These are phyloP conservation scores for Gari tellinella DNA, from an alignment of 2,888 invertebrate species.

Conservation along the genomic window DNA sequence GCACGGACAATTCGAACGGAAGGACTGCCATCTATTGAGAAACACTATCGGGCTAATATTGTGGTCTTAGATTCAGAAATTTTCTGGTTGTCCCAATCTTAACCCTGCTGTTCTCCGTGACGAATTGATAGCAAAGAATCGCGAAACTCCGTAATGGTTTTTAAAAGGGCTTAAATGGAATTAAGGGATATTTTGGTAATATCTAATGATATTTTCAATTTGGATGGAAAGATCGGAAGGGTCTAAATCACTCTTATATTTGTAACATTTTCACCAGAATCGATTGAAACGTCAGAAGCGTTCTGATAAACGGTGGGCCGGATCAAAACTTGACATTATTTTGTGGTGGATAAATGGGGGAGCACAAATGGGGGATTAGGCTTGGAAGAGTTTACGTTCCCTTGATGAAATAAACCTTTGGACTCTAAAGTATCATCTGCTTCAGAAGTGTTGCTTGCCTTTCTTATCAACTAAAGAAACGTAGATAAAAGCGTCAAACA, in stretches of 20 bases:
- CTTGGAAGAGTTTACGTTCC: conserved; percentile 48
- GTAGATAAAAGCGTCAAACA: too few relatives aligned
- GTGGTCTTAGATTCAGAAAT: too few relatives aligned
- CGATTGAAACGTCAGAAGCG: conserved; percentile 50
- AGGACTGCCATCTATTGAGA: too few relatives aligned
- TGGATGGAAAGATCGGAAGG: conserved; percentile 45
- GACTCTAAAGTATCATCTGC: too few relatives aligned
- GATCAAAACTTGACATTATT: conserved; percentile 59
- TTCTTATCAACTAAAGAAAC: too few relatives aligned
- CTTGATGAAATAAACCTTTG: conserved; percentile 49
- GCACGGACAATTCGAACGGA: too few relatives aligned
- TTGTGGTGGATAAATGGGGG: conserved; percentile 47
- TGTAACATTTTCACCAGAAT: conserved; percentile 56
- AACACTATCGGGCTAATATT: too few relatives aligned
- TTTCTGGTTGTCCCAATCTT: too few relatives aligned
- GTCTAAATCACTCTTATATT: conserved; percentile 57
- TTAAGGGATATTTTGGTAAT: conserved; percentile 46
- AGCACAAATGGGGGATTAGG: conserved; percentile 48
- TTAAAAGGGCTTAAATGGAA: conserved; percentile 23
- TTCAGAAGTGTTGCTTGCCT: too few relatives aligned
- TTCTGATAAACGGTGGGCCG: conserved; percentile 48
- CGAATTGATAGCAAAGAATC: conserved; percentile 9
- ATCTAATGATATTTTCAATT: conserved; percentile 60
- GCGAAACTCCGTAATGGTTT: conserved; percentile 17
- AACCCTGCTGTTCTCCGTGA: neutral